A percentile compares a stretch with the other conserved stretches of the same genome.
These are phyloP conservation scores for Phaethornis superciliosus DNA, from an alignment of 2,113 vertebrate genomes.

Conservation along the genomic window DNA sequence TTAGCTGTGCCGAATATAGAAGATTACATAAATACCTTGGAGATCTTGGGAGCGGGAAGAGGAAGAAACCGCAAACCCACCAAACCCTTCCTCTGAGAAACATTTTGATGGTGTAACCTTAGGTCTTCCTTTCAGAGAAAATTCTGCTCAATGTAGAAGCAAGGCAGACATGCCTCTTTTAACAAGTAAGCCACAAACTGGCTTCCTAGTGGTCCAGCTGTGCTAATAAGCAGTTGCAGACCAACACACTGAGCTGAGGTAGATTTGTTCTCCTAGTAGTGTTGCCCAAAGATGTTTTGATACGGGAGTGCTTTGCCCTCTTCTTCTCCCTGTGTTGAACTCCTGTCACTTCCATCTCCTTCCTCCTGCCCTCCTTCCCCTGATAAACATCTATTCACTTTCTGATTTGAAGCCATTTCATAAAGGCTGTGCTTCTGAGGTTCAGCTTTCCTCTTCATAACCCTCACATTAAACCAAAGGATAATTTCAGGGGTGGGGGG, in stretches of 20 bases:
- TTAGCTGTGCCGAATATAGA: conserved; percentile 27
- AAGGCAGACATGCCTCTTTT: neutral
- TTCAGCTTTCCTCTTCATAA: neutral
- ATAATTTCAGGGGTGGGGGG: rapidly evolving
- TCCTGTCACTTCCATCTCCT: neutral
- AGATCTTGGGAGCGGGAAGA: neutral
- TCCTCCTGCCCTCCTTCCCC: neutral
- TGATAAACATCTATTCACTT: neutral
- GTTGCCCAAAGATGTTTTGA: neutral
- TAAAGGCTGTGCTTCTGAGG: neutral
- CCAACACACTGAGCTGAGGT: neutral
- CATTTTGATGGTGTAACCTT: neutral
- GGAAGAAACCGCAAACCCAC: neutral
- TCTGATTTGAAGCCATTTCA: neutral
- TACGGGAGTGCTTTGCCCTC: neutral
- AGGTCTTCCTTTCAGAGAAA: neutral
- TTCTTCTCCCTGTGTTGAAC: neutral
- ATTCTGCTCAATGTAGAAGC: neutral
- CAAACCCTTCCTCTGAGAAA: neutral
- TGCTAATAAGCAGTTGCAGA: conserved; percentile 11
- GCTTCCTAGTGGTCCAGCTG: neutral
- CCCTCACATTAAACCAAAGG: neutral
- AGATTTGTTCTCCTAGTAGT: neutral
- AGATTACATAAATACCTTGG: conserved; percentile 53
- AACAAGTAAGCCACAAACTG: neutral